These are phyloP conservation scores for Aricia agestis DNA, from an alignment of 1,140 invertebrate species.

Conservation along the genomic window DNA sequence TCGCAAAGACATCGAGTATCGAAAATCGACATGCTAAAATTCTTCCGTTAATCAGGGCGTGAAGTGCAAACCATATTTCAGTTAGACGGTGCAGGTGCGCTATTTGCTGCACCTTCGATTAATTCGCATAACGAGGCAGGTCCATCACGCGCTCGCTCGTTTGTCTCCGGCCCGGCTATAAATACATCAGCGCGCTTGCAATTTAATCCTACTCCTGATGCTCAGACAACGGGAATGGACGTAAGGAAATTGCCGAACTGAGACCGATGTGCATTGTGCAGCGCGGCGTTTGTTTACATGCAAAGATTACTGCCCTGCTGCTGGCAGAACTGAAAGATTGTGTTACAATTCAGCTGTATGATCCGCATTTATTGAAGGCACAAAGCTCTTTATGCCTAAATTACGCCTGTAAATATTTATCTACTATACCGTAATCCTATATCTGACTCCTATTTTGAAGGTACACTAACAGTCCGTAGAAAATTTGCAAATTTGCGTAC, in stretches of 20 bases:
- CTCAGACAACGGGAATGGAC: conserved; percentile 31
- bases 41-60: background rate
- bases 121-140: conserved; percentile 73
- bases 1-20: conserved; percentile 16
- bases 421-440: background rate
- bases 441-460: conserved; percentile 17
- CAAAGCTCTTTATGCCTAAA: too few relatives aligned
- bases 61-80: conserved; percentile 27
- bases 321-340: too few relatives aligned
- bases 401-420: background rate
- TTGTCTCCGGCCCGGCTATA: conserved; percentile 71
- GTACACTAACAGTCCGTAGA: conserved; percentile 48
- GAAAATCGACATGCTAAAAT: background rate
- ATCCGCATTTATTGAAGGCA: too few relatives aligned
- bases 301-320: background rate
- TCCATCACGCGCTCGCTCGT: conserved; percentile 70
- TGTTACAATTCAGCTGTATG: too few relatives aligned
- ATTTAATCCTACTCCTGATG: conserved; percentile 68
- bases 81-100: conserved; percentile 59
- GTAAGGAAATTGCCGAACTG: conserved; percentile 8
- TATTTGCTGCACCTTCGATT: conserved; percentile 68
- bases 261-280: background rate
- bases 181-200: conserved; percentile 74
- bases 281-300: background rate
- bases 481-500: conserved; percentile 65